phyloP scores from a whole-genome alignment of 2,797 vertebrate genomes.

The Ptychadena robeensis region DNA sequence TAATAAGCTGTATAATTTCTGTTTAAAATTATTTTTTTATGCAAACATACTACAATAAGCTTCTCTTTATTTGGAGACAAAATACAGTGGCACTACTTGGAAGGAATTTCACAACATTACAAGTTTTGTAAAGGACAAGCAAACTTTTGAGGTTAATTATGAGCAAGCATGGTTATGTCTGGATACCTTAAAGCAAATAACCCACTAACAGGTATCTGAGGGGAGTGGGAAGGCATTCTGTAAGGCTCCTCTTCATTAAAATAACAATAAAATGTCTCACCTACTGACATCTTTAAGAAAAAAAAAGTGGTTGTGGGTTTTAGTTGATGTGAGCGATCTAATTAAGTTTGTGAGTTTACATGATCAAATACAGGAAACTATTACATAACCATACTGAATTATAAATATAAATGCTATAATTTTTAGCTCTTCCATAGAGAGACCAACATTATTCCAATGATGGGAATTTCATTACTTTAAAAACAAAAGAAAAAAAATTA shows the following conservation, averaged over 20 bases:
- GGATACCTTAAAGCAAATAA: slow-evolving; percentile 75
- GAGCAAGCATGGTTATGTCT: slow-evolving; percentile 77
- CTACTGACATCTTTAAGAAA: background rate
- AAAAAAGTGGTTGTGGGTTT: background rate
- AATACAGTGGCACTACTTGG: slow-evolving; percentile 96
- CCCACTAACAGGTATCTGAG: slow-evolving; percentile 72
- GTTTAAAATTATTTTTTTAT: slow-evolving; percentile 86
- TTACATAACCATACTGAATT: slow-evolving; percentile 65
- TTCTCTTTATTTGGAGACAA: slow-evolving; percentile 91
- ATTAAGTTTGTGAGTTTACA: background rate
- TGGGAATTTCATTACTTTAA: slow-evolving; percentile 69
- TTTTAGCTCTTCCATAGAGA: slow-evolving; percentile 63
- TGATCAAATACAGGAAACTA: background rate
- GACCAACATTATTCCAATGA: slow-evolving; percentile 42
- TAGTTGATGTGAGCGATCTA: background rate
- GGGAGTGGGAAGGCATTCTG: slow-evolving; percentile 68
- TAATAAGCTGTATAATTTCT: slow-evolving; percentile 95
- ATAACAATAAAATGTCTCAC: background rate
- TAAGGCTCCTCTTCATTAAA: slow-evolving; percentile 40
- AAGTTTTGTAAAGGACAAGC: slow-evolving; percentile 86
- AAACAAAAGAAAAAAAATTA: slow-evolving; percentile 67
- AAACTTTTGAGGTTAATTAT: slow-evolving; percentile 82
- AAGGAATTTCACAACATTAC: slow-evolving; percentile 86
- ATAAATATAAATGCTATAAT: slow-evolving; percentile 74
- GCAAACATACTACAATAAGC: slow-evolving; percentile 90